Evolutionary conservation across 2,888 invertebrate species (phyloP).

Genomic region (Marasmarcha lunaedactyla): DNA sequence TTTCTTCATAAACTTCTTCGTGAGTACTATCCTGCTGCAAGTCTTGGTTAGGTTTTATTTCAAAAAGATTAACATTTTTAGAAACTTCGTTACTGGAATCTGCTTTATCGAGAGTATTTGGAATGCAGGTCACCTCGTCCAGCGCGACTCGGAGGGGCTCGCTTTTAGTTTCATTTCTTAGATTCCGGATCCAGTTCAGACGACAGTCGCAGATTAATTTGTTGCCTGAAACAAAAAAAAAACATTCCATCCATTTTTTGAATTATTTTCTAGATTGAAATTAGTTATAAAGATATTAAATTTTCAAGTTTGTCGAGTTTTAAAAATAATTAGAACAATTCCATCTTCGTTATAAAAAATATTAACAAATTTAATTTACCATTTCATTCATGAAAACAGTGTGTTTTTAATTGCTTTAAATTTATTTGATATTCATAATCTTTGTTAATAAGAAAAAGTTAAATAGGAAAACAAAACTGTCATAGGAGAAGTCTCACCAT

Average conservation of each 20-base stretch:
- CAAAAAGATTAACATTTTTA: conserved; percentile 15
- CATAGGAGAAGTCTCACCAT: too few species aligned
- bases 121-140: conserved; percentile 76
- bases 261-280: conserved; percentile 6
- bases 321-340: too few species aligned
- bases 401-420: too few species aligned
- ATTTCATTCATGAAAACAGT: too few species aligned
- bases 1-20: conserved; percentile 23
- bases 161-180: conserved; percentile 81
- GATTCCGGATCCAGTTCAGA: conserved; percentile 80
- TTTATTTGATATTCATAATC: too few species aligned
- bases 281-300: too few species aligned
- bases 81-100: conserved; percentile 18
- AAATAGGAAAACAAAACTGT: too few species aligned
- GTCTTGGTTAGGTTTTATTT: conserved; percentile 21
- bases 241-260: too few species aligned
- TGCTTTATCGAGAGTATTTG: conserved; percentile 18
- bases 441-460: too few species aligned
- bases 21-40: conserved; percentile 28
- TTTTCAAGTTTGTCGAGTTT: too few species aligned
- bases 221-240: conserved; percentile 78
- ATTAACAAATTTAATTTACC: too few species aligned
- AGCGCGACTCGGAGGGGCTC: conserved; percentile 74
- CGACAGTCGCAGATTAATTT: conserved; percentile 85
- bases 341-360: too few species aligned